Percentiles rank a stretch among this genome's conserved stretches.
These are phyloP conservation scores for Poecile montanus DNA, from an alignment of 2,797 vertebrate species.

Conservation along the genomic window DNA sequence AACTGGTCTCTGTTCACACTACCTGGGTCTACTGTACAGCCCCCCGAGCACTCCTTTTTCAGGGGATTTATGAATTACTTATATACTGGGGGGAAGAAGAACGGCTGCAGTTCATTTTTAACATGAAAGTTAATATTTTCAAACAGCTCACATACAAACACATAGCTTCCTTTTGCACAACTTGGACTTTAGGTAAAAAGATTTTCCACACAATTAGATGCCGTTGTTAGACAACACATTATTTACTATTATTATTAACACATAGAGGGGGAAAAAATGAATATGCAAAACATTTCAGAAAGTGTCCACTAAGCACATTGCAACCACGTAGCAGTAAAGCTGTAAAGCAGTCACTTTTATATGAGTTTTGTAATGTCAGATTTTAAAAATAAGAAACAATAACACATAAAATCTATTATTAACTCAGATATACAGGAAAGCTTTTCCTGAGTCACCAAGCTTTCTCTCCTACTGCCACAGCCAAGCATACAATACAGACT, in stretches of 20 bases:
- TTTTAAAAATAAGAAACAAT: conserved; percentile 11
- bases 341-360: not conserved
- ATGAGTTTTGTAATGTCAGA: not conserved
- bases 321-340: not conserved
- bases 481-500: not conserved
- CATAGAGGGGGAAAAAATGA: not conserved
- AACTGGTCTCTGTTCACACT: not conserved
- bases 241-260: not conserved
- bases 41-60: not conserved
- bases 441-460: not conserved
- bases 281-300: not conserved
- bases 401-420: not conserved
- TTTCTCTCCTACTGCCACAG: not conserved
- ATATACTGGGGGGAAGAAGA: fast-evolving
- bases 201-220: conserved; percentile 27
- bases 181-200: conserved; percentile 20
- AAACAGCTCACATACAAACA: not conserved
- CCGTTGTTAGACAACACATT: conserved; percentile 14
- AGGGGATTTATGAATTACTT: not conserved
- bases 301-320: not conserved
- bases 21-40: not conserved
- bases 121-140: not conserved
- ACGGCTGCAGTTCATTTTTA: not conserved
- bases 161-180: not conserved
- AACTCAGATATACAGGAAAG: not conserved